Percentiles rank a stretch among this genome's conserved stretches.
Conservation (phyloP, 2,113 vertebrate species). For the Chaetodon auriga region DNA sequence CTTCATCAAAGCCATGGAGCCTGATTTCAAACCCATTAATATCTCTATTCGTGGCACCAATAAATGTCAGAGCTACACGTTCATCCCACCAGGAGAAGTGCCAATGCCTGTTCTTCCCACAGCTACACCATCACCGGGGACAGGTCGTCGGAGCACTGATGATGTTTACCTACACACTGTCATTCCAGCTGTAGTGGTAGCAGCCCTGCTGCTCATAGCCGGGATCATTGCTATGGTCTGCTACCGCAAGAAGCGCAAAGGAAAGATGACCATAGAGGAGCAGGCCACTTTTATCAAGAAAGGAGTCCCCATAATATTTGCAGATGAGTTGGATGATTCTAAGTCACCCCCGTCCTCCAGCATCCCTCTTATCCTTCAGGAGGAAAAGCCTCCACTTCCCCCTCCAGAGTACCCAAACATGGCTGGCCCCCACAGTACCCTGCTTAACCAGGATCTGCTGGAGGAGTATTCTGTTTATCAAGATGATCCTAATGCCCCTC, state of each 20-base stretch:
- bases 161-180: constrained; percentile 96
- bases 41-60: constrained; percentile 88
- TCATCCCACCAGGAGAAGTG: constrained; percentile 86
- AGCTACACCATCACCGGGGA: constrained; percentile 84
- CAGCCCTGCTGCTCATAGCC: constrained; percentile 93
- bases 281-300: constrained; percentile 99
- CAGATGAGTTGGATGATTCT: constrained; percentile 95
- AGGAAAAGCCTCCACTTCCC: constrained; percentile 96
- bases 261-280: constrained; percentile 96
- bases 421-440: constrained; percentile 91
- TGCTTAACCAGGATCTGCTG: constrained; percentile 92
- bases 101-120: constrained; percentile 73
- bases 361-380: constrained; percentile 96
- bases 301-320: constrained; percentile 97
- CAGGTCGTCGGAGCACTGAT: constrained; percentile 90
- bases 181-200: constrained; percentile 95
- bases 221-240: constrained; percentile 98
- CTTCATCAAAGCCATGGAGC: constrained; percentile 90
- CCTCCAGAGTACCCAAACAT: constrained; percentile 95
- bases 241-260: constrained; percentile 96
- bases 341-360: constrained; percentile 96
- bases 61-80: constrained; percentile 89
- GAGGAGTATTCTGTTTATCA: constrained; percentile 94
- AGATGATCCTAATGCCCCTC: constrained; percentile 95
- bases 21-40: constrained; percentile 91